phyloP scores from a whole-genome alignment of 2,797 vertebrate genomes.

The Rhynchotus rufescens region DNA sequence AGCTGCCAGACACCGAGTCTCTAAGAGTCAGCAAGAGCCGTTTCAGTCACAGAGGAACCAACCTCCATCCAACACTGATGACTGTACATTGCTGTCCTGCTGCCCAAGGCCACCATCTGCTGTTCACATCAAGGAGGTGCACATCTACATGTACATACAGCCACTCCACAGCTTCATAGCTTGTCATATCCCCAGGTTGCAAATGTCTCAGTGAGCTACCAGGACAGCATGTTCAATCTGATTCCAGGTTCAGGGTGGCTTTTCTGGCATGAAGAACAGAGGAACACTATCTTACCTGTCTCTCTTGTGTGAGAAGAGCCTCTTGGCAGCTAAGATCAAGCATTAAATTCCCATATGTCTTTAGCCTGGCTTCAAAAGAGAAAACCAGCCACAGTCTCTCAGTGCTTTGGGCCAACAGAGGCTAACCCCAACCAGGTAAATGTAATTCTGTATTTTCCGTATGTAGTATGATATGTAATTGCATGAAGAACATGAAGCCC shows the following conservation, averaged over 20 bases:
- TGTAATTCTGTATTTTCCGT: neutral
- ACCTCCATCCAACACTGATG: neutral
- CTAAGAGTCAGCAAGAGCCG: neutral
- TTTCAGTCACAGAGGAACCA: neutral
- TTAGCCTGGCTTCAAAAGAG: neutral
- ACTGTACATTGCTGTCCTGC: neutral
- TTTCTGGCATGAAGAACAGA: neutral
- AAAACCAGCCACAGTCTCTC: neutral
- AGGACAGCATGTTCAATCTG: too few relatives aligned
- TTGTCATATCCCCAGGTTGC: neutral
- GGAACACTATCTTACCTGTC: neutral
- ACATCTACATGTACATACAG: neutral
- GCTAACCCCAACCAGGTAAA: neutral
- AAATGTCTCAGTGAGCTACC: neutral
- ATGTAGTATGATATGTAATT: neutral
- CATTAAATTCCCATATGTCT: neutral
- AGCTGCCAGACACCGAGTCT: neutral
- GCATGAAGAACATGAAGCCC: neutral
- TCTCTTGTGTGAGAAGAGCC: neutral
- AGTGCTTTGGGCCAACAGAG: neutral
- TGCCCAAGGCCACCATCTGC: neutral
- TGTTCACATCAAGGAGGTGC: neutral
- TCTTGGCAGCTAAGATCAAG: neutral
- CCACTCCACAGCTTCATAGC: too few relatives aligned
- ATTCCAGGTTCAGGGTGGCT: neutral